Base-by-base conservation (phyloP, 2,888 invertebrate genomes). In the Eretmocerus hayati region DNA sequence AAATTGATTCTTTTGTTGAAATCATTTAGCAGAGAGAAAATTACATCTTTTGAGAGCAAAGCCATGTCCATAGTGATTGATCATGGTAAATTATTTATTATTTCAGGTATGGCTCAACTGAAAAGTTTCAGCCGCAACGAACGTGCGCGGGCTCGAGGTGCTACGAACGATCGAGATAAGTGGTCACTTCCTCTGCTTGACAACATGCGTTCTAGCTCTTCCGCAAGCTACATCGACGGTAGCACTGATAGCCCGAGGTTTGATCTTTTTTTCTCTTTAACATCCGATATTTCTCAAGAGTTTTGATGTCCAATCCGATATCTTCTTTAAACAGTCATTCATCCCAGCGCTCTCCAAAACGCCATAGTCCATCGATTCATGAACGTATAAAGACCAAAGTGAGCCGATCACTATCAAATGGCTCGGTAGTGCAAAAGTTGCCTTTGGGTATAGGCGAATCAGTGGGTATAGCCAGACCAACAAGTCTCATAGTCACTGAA, bases 391-490 rank as follows among this genome's bases (percentile, higher is more conserved):
- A 75, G 54, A 73, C 75, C 11, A 77, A 76, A 63, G 74, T 76
- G 30, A 81, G 81, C 54, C 75, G 83, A 33, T 82, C 82, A 4
- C 64, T 81, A 4, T 82, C 82, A 1, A 81, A 82, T 59, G 81
- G 81, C 3, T 81, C 81, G 2, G 81, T 81, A 1, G 77, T 54
- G n/a, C 51, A 51, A 21, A 54, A 51, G 36, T 40, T 51, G 4
- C 18, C 50, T 4, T 63, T 70, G 41, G 69, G 72, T 4, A 72
- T 73, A 1, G 19, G 22, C 11, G 51, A 44, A 9, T n/a, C 47
- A 1, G 37, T 42, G 1, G 36, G 13, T 13, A 74, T 76, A n/a
- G 77, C 75, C 50, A 70, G 80, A 56, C 80, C 80, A 2, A 79
- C 79, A 1, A 80, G 80, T 63, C 65, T 80, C 16, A 74, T 79